phyloP scores from a whole-genome alignment of 2,113 vertebrate species.

The Callocephalon fimbriatum region DNA sequence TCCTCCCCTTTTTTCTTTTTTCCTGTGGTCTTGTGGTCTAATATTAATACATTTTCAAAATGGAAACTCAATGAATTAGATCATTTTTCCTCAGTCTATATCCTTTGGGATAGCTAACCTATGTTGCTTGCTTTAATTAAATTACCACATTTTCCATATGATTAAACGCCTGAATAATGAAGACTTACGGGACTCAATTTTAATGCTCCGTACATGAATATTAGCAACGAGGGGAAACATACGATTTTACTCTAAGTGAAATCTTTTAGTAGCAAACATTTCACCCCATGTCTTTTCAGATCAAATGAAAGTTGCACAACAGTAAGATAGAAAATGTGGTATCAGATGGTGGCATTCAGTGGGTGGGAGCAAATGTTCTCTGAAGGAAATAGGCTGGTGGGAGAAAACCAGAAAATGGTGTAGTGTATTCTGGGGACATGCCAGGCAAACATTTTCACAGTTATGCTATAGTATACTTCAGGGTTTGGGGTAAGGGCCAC shows the following conservation, averaged over 20 bases:
- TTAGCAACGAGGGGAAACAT: slow-evolving; percentile 26
- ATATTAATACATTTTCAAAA: slow-evolving; percentile 77
- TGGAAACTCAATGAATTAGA: slow-evolving; percentile 76
- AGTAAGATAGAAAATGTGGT: neutral
- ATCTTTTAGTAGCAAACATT: slow-evolving; percentile 55
- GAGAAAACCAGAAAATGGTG: neutral
- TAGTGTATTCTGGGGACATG: neutral
- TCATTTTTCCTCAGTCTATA: slow-evolving; percentile 71
- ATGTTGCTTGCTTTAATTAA: slow-evolving; percentile 80
- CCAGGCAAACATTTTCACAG: neutral
- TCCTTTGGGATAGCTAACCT: slow-evolving; percentile 66
- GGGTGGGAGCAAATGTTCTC: neutral
- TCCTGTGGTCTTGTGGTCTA: slow-evolving; percentile 65
- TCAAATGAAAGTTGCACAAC: slow-evolving; percentile 9
- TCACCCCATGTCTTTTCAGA: slow-evolving; percentile 16
- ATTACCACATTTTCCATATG: slow-evolving; percentile 80
- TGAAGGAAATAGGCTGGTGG: neutral
- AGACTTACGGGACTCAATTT: slow-evolving; percentile 70
- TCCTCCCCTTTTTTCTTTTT: neutral
- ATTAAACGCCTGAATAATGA: slow-evolving; percentile 79
- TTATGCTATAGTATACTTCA: neutral
- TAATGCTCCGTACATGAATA: slow-evolving; percentile 52
- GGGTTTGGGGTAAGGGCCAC: neutral
- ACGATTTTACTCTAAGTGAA: slow-evolving; percentile 72
- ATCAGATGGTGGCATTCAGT: neutral